Conservation (phyloP, 2,888 invertebrate genomes). For the Nemoura dubitans region DNA sequence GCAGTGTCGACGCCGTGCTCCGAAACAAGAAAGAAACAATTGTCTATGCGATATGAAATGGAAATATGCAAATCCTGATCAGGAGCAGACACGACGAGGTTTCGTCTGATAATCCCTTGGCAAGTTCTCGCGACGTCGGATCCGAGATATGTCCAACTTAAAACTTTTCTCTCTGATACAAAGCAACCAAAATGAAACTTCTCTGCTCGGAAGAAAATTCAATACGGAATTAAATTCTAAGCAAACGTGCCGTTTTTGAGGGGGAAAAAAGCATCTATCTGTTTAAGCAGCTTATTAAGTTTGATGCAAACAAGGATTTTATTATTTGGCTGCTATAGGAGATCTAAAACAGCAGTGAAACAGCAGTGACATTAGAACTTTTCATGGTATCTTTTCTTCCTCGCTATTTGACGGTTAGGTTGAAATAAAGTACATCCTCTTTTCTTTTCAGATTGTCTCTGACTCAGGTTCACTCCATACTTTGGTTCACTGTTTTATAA, state of each 20-base stretch:
- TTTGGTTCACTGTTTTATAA: conserved; percentile 33
- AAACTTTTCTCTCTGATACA: conserved; percentile 27
- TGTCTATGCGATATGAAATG: conserved; percentile 23
- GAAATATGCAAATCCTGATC: conserved; percentile 41
- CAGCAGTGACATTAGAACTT: conserved; percentile 27
- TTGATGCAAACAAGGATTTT: conserved; percentile 31
- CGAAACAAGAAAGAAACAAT: conserved; percentile 34
- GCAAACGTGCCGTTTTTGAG: conserved; percentile 18
- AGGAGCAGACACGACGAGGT: background rate
- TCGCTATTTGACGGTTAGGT: background rate
- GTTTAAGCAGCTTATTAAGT: conserved; percentile 32
- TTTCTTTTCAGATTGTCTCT: conserved; percentile 24
- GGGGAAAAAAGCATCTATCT: conserved; percentile 10
- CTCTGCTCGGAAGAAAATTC: conserved; percentile 27
- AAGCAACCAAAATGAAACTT: conserved; percentile 29
- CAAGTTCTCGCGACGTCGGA: conserved; percentile 25
- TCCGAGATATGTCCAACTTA: conserved; percentile 30
- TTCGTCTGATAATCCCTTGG: conserved; percentile 27
- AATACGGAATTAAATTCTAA: conserved; percentile 35
- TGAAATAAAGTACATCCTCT: conserved; percentile 17
- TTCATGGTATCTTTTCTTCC: background rate
- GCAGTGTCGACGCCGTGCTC: background rate
- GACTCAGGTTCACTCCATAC: background rate
- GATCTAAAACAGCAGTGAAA: background rate
- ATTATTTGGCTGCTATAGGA: conserved; percentile 16